Conservation (phyloP, 2,888 invertebrate species). For the Cheilosia grossa region DNA sequence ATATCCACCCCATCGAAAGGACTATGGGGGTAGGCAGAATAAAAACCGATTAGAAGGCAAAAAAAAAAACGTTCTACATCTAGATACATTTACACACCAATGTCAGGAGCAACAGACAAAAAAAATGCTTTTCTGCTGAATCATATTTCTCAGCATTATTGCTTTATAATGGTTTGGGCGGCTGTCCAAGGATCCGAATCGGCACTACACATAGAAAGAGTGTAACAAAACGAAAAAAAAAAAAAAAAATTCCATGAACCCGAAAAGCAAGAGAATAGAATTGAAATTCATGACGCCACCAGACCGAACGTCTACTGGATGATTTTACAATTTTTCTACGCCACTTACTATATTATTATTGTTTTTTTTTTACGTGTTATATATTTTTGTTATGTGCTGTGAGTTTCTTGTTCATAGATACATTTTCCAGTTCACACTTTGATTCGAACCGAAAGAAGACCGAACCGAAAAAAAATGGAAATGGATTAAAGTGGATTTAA, state of each 20-base stretch:
- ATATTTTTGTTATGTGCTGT: constrained; percentile 40
- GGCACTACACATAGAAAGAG: constrained; percentile 46
- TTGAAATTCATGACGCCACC: constrained; percentile 75
- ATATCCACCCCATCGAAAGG: constrained; percentile 13
- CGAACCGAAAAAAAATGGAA: constrained; percentile 27
- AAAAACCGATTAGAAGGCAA: constrained; percentile 57
- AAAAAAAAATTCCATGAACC: constrained; percentile 46
- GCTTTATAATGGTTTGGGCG: constrained; percentile 72
- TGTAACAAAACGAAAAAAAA: constrained; percentile 20
- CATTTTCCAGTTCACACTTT: constrained; percentile 74
- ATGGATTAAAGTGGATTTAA: constrained; percentile 72
- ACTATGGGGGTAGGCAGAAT: constrained; percentile 23
- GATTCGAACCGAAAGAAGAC: constrained; percentile 56
- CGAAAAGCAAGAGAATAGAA: constrained; percentile 62
- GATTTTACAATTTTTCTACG: constrained; percentile 73
- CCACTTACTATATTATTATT: constrained; percentile 74
- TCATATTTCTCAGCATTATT: constrained; percentile 72
- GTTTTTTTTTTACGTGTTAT: constrained; percentile 38
- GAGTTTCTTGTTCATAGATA: constrained; percentile 65
- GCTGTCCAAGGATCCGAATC: constrained; percentile 66
- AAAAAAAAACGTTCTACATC: constrained; percentile 53
- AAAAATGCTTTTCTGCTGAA: constrained; percentile 60
- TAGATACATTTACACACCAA: constrained; percentile 49
- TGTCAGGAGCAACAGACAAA: constrained; percentile 7
- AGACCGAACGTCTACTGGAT: constrained; percentile 74